Percentiles rank a stretch among this genome's conserved stretches.
Conservation (phyloP, 2,888 invertebrate genomes). For the Chorisops tibialis region DNA sequence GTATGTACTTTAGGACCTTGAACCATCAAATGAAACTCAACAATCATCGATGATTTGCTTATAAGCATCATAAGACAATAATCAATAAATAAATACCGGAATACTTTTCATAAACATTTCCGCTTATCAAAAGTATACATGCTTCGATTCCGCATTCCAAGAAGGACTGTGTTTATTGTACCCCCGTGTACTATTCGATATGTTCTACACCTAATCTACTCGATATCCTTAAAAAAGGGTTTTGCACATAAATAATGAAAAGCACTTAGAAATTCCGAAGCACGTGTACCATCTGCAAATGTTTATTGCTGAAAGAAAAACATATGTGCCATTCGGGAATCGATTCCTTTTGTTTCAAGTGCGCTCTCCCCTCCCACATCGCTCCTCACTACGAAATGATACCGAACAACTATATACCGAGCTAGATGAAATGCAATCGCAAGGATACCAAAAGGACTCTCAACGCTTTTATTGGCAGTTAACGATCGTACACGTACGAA, state of each 20-base stretch:
- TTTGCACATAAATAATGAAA: slow-evolving; percentile 35
- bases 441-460: neutral
- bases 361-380: too few species aligned
- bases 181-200: slow-evolving; percentile 33
- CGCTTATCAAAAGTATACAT: too few species aligned
- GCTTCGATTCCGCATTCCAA: neutral
- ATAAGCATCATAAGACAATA: too few species aligned
- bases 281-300: slow-evolving; percentile 32
- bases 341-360: neutral
- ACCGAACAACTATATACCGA: too few species aligned
- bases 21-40: too few species aligned
- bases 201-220: slow-evolving; percentile 34
- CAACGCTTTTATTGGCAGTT: slow-evolving; percentile 25
- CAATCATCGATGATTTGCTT: too few species aligned
- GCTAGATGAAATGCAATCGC: neutral
- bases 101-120: too few species aligned
- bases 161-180: slow-evolving; percentile 36
- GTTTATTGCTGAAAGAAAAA: slow-evolving; percentile 31
- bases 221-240: slow-evolving; percentile 27
- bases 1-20: too few species aligned
- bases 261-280: slow-evolving; percentile 32
- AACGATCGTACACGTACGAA: slow-evolving; percentile 28
- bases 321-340: slow-evolving; percentile 36
- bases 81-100: too few species aligned
- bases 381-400: too few species aligned